These are phyloP conservation scores for Philopedon plagiatum DNA, from an alignment of 2,888 invertebrate species.

Conservation along the genomic window DNA sequence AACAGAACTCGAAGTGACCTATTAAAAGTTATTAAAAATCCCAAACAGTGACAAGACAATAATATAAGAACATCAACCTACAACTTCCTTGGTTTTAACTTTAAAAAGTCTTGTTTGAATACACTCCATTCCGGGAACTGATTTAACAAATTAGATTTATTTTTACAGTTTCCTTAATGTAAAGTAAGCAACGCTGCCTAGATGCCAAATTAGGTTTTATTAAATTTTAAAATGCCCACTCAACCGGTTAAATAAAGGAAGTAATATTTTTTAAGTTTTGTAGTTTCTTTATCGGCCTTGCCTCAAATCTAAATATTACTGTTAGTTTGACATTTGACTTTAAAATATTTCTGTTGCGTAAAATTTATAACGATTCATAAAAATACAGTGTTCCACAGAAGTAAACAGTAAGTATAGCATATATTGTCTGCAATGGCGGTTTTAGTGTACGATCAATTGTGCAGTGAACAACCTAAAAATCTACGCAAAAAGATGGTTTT, in stretches of 20 bases:
- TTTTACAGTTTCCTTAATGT: conserved; percentile 28
- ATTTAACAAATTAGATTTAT: conserved; percentile 28
- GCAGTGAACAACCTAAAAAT: too few species aligned
- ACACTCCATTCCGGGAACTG: conserved; percentile 23
- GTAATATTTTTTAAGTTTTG: not conserved
- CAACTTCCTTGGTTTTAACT: conserved; percentile 31
- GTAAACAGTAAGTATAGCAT: too few species aligned
- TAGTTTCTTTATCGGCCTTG: not conserved
- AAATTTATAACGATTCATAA: too few species aligned
- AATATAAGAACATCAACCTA: conserved; percentile 21
- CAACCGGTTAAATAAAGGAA: conserved; percentile 24
- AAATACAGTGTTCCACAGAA: too few species aligned
- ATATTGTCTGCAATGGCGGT: too few species aligned
- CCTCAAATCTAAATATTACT: not conserved
- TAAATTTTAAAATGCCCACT: conserved; percentile 23
- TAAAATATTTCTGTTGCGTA: too few species aligned
- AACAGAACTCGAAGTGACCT: too few species aligned
- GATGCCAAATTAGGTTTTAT: conserved; percentile 17
- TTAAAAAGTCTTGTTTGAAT: not conserved
- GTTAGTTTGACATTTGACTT: too few species aligned
- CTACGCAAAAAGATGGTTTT: too few species aligned
- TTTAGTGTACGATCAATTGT: too few species aligned
- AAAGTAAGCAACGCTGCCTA: conserved; percentile 9
- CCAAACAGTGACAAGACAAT: too few species aligned
- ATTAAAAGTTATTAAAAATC: too few species aligned